These are phyloP conservation scores for Drosophila recens DNA, from an alignment of 2,888 invertebrate genomes.

Conservation along the genomic window DNA sequence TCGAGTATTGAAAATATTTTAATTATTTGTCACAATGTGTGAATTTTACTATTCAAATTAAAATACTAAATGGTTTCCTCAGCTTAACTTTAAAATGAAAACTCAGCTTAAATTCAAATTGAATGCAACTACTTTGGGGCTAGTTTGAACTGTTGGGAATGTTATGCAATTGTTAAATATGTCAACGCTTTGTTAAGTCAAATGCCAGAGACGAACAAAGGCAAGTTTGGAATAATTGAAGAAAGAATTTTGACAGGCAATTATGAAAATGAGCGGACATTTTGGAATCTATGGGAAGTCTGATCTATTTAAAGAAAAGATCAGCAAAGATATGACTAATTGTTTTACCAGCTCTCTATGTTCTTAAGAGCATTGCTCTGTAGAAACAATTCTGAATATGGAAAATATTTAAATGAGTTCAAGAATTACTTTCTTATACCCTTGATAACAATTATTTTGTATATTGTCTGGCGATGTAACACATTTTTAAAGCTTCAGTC, in stretches of 20 bases:
- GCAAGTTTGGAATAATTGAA: not conserved
- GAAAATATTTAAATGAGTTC: not conserved
- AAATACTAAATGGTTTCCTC: not conserved
- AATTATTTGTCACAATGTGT: constrained; percentile 2
- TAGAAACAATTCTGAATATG: not conserved
- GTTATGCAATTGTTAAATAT: constrained; percentile 13
- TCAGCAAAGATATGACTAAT: not conserved
- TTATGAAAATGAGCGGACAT: not conserved
- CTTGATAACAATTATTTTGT: not conserved
- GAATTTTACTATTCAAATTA: not conserved
- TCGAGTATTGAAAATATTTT: not conserved
- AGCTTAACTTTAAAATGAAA: not conserved
- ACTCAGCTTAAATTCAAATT: constrained; percentile 1
- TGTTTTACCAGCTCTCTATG: not conserved
- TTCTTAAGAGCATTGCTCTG: not conserved
- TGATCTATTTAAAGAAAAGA: not conserved
- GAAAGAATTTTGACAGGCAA: not conserved
- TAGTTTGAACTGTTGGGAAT: not conserved
- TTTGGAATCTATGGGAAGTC: not conserved
- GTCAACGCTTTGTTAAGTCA: constrained; percentile 31
- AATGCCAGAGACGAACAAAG: not conserved
- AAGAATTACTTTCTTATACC: not conserved
- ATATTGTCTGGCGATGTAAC: too few relatives aligned
- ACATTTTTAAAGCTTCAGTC: too few relatives aligned
- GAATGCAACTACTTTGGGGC: not conserved